A percentile compares a stretch with the other conserved stretches of the same genome.
Conservation (phyloP, 2,888 invertebrate species). For the Pandemis cinnamomeana region DNA sequence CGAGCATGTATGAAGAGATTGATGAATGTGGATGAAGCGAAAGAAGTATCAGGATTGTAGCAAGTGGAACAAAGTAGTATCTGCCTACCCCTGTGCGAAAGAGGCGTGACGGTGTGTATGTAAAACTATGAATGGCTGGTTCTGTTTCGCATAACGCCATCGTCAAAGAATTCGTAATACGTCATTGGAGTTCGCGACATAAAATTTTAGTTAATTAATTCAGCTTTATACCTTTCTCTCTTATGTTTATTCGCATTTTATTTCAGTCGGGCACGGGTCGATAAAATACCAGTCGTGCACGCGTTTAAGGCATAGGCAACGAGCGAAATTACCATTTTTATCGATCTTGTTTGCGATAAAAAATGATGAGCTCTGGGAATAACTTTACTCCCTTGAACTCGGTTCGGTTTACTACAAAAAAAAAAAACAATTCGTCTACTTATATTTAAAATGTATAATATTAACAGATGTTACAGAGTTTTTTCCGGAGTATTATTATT, state of each 20-base stretch:
- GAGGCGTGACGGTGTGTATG: too few relatives aligned
- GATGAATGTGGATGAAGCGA: too few relatives aligned
- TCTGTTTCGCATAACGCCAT: constrained; percentile 52
- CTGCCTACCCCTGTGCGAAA: too few relatives aligned
- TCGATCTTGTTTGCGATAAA: constrained; percentile 4
- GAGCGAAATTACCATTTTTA: constrained; percentile 6
- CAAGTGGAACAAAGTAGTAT: too few relatives aligned
- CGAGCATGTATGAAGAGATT: too few relatives aligned
- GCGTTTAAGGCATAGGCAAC: constrained; percentile 46
- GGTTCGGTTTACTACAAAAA: too few relatives aligned
- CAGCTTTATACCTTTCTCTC: constrained; percentile 73
- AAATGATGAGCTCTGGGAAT: background rate
- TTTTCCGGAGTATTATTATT: too few relatives aligned
- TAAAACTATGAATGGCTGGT: constrained; percentile 4
- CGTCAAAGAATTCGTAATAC: constrained; percentile 72
- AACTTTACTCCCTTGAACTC: background rate
- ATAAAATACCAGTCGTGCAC: constrained; percentile 67
- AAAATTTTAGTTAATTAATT: constrained; percentile 81
- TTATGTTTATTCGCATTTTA: constrained; percentile 77
- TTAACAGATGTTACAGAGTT: too few relatives aligned
- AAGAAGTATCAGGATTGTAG: too few relatives aligned
- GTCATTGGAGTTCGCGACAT: constrained; percentile 65
- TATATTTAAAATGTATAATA: too few relatives aligned
- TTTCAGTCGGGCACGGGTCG: constrained; percentile 76
- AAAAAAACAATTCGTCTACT: too few relatives aligned